Conservation (phyloP, 1,140 invertebrate genomes). For the Eupristina koningsbergeri region DNA sequence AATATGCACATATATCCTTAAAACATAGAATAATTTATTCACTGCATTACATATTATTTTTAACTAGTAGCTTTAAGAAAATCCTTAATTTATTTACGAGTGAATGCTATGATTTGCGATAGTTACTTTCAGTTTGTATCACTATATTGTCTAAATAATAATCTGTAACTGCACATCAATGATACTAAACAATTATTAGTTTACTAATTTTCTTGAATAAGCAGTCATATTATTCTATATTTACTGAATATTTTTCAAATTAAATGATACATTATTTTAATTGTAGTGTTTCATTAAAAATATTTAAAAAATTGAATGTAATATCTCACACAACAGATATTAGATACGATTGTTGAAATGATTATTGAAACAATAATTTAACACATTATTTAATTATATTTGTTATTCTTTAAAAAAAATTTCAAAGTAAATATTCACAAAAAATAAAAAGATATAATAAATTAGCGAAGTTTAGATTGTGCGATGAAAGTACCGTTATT, state of each 20-base stretch:
- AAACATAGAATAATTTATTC: background rate
- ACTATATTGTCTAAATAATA: background rate
- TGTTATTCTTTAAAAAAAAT: no score
- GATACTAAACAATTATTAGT: background rate
- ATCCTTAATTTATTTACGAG: background rate
- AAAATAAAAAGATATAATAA: background rate
- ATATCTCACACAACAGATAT: background rate
- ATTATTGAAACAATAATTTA: background rate
- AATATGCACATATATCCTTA: background rate
- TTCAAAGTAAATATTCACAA: background rate
- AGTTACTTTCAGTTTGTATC: background rate
- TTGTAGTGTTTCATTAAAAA: constrained; percentile 15
- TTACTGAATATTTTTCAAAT: constrained; percentile 13
- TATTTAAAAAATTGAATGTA: background rate
- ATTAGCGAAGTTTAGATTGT: no score
- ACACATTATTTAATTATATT: no score
- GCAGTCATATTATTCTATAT: background rate
- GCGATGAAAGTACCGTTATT: no score
- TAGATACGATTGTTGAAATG: background rate
- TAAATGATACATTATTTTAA: constrained; percentile 11
- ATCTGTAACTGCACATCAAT: background rate
- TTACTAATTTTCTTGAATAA: background rate
- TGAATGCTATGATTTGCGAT: background rate
- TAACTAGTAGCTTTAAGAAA: background rate
- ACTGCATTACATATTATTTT: background rate